Evolutionary conservation across 2,888 invertebrate genomes (phyloP).

Genomic region (Drosophila paranaensis): DNA sequence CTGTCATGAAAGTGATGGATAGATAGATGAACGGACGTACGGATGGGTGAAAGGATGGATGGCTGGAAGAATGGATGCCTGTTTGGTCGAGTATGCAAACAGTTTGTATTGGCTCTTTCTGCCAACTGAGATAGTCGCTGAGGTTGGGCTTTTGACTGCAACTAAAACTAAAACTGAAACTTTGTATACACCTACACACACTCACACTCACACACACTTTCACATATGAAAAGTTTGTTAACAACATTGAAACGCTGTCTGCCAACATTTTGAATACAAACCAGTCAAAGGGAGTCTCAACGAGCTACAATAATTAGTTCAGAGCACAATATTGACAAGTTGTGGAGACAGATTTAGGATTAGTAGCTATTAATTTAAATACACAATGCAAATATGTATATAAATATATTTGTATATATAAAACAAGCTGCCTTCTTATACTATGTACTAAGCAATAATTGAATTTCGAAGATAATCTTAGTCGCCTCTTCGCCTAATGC

Average conservation of each 20-base stretch:
- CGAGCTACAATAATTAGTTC: not conserved
- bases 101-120: slow-evolving; percentile 21
- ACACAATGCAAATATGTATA: not conserved
- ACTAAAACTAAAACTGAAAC: slow-evolving; percentile 33
- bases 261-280: slow-evolving; percentile 35
- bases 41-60: slow-evolving; percentile 4
- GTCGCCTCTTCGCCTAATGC: not conserved
- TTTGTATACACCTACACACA: slow-evolving; percentile 32
- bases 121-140: slow-evolving; percentile 35
- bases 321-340: not conserved
- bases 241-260: slow-evolving; percentile 28
- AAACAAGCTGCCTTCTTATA: not conserved
- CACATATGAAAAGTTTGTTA: slow-evolving; percentile 8
- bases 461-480: not conserved
- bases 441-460: not conserved
- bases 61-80: slow-evolving; percentile 4
- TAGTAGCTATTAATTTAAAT: not conserved
- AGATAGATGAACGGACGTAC: slow-evolving; percentile 19
- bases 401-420: not conserved
- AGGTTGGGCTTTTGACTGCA: slow-evolving; percentile 28
- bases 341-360: no score
- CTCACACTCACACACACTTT: slow-evolving; percentile 9
- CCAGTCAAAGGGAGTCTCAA: slow-evolving; percentile 1
- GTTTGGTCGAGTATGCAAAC: slow-evolving; percentile 29
- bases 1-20: slow-evolving; percentile 62